Evolutionary conservation across 2,797 vertebrate species (phyloP).

Genomic region (Gouania willdenowi): DNA sequence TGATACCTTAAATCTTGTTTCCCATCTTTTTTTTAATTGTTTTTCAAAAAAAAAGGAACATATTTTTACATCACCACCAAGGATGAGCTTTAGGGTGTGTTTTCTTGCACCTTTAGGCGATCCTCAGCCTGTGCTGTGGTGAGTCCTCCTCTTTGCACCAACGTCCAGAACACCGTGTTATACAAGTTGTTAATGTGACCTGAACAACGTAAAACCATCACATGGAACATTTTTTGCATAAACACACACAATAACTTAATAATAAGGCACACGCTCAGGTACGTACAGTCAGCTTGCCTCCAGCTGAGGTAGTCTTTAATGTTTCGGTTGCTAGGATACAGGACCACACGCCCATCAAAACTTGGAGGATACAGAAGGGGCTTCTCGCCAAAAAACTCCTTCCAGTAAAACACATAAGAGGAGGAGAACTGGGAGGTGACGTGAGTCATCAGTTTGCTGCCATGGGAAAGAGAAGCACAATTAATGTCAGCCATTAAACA

Average conservation of each 20-base stretch:
- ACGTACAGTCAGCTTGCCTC: slow-evolving; percentile 97
- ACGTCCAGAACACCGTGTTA: slow-evolving; percentile 95
- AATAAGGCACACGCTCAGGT: not conserved
- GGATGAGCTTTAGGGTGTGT: not conserved
- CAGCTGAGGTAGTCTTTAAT: slow-evolving; percentile 95
- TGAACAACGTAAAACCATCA: slow-evolving; percentile 57
- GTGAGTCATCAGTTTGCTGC: slow-evolving; percentile 96
- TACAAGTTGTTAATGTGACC: slow-evolving; percentile 97
- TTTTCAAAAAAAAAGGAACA: too few relatives aligned
- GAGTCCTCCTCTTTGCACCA: slow-evolving; percentile 86
- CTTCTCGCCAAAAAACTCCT: slow-evolving; percentile 88
- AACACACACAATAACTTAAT: not conserved
- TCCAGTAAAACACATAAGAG: slow-evolving; percentile 96
- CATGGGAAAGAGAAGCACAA: not conserved
- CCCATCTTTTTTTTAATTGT: too few relatives aligned
- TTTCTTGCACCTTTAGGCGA: slow-evolving; percentile 79
- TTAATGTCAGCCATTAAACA: not conserved
- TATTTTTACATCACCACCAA: too few relatives aligned
- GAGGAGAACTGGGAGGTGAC: slow-evolving; percentile 96
- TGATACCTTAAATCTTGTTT: too few relatives aligned
- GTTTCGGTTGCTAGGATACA: slow-evolving; percentile 92
- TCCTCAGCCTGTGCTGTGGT: slow-evolving; percentile 85
- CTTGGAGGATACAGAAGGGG: slow-evolving; percentile 88
- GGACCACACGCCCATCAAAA: slow-evolving; percentile 92
- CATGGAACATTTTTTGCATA: too few relatives aligned